Evolutionary conservation across 2,888 invertebrate species (phyloP).

Genomic region (Rhopalosiphum nymphaeae): DNA sequence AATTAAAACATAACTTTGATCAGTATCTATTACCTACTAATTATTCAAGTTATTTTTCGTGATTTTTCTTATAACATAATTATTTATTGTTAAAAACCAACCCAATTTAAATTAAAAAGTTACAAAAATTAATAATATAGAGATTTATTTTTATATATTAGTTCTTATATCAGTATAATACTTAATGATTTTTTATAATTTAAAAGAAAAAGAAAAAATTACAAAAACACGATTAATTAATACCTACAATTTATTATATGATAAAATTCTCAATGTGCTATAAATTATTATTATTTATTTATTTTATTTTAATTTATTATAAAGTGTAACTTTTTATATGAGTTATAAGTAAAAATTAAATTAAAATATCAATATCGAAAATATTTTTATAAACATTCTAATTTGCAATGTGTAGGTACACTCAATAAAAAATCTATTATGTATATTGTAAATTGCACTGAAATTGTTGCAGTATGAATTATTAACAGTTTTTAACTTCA

Average conservation of each 20-base stretch:
- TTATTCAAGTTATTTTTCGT: neutral
- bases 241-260: neutral
- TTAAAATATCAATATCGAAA: neutral
- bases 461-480: neutral
- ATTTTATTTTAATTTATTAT: constrained; percentile 3
- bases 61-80: neutral
- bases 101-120: neutral
- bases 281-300: neutral
- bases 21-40: neutral
- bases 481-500: neutral
- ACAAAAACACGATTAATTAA: neutral
- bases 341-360: neutral
- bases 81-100: neutral
- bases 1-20: neutral
- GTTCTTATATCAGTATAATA: neutral
- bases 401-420: neutral
- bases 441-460: neutral
- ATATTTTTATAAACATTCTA: neutral
- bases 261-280: neutral
- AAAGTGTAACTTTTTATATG: neutral
- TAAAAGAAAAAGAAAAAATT: neutral
- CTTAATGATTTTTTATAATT: neutral
- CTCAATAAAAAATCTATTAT: neutral
- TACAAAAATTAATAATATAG: neutral
- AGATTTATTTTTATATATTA: neutral